These are phyloP conservation scores for Pristionchus pacificus DNA, from an alignment of 1,140 invertebrate genomes.

Conservation along the genomic window DNA sequence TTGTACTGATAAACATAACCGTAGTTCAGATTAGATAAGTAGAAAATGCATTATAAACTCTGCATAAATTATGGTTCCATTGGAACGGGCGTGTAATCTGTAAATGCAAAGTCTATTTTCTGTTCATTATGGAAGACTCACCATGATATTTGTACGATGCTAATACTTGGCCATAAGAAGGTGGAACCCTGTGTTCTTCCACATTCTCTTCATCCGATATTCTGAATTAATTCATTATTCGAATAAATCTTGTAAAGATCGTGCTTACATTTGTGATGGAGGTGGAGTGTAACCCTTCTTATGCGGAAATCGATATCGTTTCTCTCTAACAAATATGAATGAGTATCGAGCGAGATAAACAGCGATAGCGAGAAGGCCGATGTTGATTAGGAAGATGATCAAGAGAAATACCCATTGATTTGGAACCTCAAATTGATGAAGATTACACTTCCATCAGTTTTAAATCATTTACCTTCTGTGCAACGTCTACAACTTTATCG, in stretches of 20 bases:
- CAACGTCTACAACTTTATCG: slow-evolving; percentile 9
- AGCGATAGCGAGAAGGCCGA: slow-evolving; percentile 3
- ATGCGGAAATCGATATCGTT: not conserved
- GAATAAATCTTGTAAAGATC: no score
- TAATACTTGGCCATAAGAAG: not conserved
- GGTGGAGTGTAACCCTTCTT: no score
- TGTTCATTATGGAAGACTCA: not conserved
- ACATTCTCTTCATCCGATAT: not conserved
- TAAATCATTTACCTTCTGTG: slow-evolving; percentile 12
- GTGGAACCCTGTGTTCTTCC: not conserved
- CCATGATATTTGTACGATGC: not conserved
- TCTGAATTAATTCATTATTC: no score
- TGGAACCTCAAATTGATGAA: slow-evolving; percentile 16
- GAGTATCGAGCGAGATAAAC: slow-evolving; percentile 8
- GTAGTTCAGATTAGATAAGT: no score
- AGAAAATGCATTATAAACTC: no score
- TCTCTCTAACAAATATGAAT: slow-evolving; percentile 6
- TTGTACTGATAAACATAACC: no score
- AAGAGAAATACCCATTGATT: slow-evolving; percentile 13
- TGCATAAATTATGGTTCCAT: no score
- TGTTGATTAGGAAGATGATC: slow-evolving; percentile 2
- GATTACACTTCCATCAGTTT: slow-evolving; percentile 4
- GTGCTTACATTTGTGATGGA: no score
- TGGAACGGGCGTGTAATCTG: not conserved
- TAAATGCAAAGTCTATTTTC: not conserved